phyloP scores from a whole-genome alignment of 37 sponge, comb jelly and placozoan species.

The Bolinopsis microptera region DNA sequence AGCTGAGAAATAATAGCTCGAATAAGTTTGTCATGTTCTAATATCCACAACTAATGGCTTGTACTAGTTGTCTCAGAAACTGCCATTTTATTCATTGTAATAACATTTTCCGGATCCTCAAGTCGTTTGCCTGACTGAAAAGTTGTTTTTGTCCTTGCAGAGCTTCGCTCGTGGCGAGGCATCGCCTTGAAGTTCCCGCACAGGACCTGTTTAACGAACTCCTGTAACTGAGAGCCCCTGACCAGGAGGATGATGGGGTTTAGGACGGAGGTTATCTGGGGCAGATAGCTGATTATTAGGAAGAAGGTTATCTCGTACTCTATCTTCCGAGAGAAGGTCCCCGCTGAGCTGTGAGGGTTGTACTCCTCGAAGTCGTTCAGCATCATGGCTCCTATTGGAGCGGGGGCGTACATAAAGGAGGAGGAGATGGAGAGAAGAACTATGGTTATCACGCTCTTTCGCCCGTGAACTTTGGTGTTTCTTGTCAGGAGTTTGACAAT shows the following conservation, averaged over 20 bases:
- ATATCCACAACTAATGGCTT: too few relatives aligned
- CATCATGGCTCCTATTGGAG: neutral
- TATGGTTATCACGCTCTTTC: slow-evolving; percentile 41
- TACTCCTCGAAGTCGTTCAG: slow-evolving; percentile 30
- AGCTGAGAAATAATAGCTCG: too few relatives aligned
- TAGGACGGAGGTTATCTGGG: slow-evolving; percentile 37
- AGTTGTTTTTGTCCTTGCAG: neutral
- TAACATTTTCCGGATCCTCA: too few relatives aligned
- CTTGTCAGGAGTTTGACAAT: neutral
- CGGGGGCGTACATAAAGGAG: slow-evolving; percentile 32
- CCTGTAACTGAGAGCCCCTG: neutral
- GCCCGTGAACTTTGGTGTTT: slow-evolving; percentile 3
- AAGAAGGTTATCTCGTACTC: slow-evolving; percentile 35
- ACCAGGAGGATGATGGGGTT: slow-evolving; percentile 49
- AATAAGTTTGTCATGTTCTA: too few relatives aligned
- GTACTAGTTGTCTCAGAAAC: too few relatives aligned
- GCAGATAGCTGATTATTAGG: neutral
- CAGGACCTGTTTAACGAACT: neutral
- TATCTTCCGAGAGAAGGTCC: neutral
- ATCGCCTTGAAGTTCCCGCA: neutral
- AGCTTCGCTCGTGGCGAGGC: neutral
- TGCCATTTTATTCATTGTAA: too few relatives aligned
- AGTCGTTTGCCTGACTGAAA: too few relatives aligned
- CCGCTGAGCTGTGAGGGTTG: neutral
- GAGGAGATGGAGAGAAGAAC: slow-evolving; percentile 42